phyloP scores from a whole-genome alignment of 2,888 invertebrate species.

The Malthinus seriepunctatus region DNA sequence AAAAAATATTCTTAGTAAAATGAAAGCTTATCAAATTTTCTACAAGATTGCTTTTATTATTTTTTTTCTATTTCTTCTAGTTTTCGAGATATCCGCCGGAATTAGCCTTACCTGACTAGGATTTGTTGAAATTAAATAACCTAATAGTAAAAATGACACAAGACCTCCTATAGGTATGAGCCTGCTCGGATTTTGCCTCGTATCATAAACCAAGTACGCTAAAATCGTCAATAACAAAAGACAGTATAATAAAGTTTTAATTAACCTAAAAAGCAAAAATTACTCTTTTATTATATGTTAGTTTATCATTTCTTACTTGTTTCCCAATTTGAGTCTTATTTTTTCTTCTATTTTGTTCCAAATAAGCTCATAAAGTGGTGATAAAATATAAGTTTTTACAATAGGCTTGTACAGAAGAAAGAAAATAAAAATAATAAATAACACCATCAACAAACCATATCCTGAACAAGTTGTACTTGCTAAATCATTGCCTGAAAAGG shows the following conservation, averaged over 20 bases:
- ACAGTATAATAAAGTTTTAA: constrained; percentile 54
- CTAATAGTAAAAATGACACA: constrained; percentile 62
- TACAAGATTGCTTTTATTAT: no score
- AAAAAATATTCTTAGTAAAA: no score
- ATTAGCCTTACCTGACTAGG: constrained; percentile 58
- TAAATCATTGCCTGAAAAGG: constrained; percentile 23
- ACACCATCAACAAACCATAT: constrained; percentile 71
- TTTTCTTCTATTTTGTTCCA: constrained; percentile 41
- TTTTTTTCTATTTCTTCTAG: no score
- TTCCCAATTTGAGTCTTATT: neutral
- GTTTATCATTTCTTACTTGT: neutral
- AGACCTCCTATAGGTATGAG: constrained; percentile 73
- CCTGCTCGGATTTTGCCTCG: constrained; percentile 60
- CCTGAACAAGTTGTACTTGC: constrained; percentile 63
- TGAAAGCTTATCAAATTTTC: no score
- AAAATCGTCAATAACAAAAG: constrained; percentile 57
- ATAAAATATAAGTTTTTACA: constrained; percentile 62
- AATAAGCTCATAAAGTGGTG: constrained; percentile 50
- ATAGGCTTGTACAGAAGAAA: constrained; percentile 66
- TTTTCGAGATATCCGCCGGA: no score
- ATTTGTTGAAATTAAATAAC: constrained; percentile 67
- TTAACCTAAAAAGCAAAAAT: constrained; percentile 54
- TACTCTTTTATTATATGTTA: no score
- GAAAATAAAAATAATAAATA: constrained; percentile 64
- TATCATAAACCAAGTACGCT: constrained; percentile 68